Evolutionary conservation across 2,797 vertebrate genomes (phyloP), one percentile per base, ranked within the genome.

Genomic region (Pempheris klunzingeri): DNA sequence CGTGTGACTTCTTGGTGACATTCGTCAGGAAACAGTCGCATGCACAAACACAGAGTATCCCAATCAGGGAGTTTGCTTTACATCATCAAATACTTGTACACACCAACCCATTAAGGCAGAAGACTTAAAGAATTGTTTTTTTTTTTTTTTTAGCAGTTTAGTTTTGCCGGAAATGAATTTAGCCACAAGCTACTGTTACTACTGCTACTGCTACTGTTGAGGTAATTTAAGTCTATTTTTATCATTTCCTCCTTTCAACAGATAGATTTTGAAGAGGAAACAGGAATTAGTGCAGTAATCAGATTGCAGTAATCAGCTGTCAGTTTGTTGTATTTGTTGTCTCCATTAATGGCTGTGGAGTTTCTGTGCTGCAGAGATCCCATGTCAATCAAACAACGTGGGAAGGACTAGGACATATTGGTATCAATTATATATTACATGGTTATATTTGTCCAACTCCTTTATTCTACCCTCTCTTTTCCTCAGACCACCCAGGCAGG

Each of bases 241-340:
- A 22, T 18, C 36, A 30, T 66, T 14, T 72, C 57, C 63, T 72
- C 44, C 34, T 13, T 39, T 38, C 18, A 57, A 1, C 26, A 57
- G 41, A 44, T 62, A 2, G 44, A 50, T 20, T 60, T 32, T 54
- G 52, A 54, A 32, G 20, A 5, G 39, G 52, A 58, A 59, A 46
- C 14, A 57, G 34, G 49, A 68, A 52, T 50, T 41, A 43, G 12
- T 17, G 63, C 32, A 7, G 38, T 68, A 46, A 73, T 62, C 50
- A 41, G n/a, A 71, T 71, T 36, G 36, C 7, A 24, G 30, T 34
- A 64, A 77, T 61, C 2, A 55, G 24, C 73, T 54, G 65, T 69
- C 60, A 47, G 53, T 50, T 49, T 55, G 22, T 24, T 55, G 24
- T n/a, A 28, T 69, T 17, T 57, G 22, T 57, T 44, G 26, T 71